Base-by-base conservation (phyloP, 2,113 vertebrate genomes). In the Jacana jacana region DNA sequence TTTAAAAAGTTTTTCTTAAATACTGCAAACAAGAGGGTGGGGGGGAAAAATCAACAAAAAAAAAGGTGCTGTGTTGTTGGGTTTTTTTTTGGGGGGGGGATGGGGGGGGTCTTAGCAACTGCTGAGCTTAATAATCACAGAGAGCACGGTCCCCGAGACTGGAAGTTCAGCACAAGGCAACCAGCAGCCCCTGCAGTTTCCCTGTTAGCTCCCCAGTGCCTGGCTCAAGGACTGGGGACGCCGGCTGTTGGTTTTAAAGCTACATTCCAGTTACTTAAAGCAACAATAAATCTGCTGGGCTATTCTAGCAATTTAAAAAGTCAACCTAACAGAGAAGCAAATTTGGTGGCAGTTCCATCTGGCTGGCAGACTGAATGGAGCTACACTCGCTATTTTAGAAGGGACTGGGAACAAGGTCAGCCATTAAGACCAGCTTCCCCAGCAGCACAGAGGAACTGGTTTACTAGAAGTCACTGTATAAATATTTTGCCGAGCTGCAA, bases 401-500 rank as follows among this genome's bases (percentile, higher is more conserved):
- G 31, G 65, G 44, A 17, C 60, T 25, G 6, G 1, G 75, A 65
- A 73, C 40, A 48, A 35, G 88, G n/a, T 2, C 55, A 48, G 51
- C 11, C 54, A 3, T 17, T 14, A 39, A 58, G 46, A 31, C 11
- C 52, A 58, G 79, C 86, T 72, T 71, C 78, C 81, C 83, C 75
- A 82, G 66, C 86, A 55, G 92, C 89, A 81, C 28, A 7, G 92
- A 91, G 93, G 92, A 93, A 66, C 91, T 7, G 16, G 71, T 94
- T 96, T 97, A 37, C 96, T 86, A 76, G 81, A 91, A 94, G 95
- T 85, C 86, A 0, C 52, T 40, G 93, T 73, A 39, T 69, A 91
- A 95, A 96, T 83, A 73, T 95, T 97, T 88, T 84, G 93, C 96
- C 82, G 97, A 97, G 96, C 94, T 89, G 96, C 86, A 73, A 86